A percentile compares a stretch with the other conserved stretches of the same genome.
Evolutionary conservation across 2,113 vertebrate species (phyloP).

Genomic region (human): GRCh38 chr6:3909501-3910000

Average conservation of each 20-base stretch:
- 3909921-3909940: background rate
- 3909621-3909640: background rate
- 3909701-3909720: conserved; percentile 26
- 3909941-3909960: background rate
- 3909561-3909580: background rate
- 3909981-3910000: background rate
- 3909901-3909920: background rate
- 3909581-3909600: background rate
- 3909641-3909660: conserved; percentile 34
- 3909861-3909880: background rate
- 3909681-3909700: background rate
- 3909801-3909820: background rate
- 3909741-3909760: background rate
- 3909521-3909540: background rate
- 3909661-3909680: conserved; percentile 15
- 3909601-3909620: conserved; percentile 19
- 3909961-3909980: conserved; percentile 10
- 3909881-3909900: background rate
- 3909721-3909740: conserved; percentile 41
- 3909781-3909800: background rate
- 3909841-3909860: background rate
- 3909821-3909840: background rate
- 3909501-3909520: conserved; percentile 54
- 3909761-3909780: background rate
- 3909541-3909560: background rate